These are phyloP conservation scores for Idaea biselata DNA, from an alignment of 2,888 invertebrate species.

Conservation along the genomic window DNA sequence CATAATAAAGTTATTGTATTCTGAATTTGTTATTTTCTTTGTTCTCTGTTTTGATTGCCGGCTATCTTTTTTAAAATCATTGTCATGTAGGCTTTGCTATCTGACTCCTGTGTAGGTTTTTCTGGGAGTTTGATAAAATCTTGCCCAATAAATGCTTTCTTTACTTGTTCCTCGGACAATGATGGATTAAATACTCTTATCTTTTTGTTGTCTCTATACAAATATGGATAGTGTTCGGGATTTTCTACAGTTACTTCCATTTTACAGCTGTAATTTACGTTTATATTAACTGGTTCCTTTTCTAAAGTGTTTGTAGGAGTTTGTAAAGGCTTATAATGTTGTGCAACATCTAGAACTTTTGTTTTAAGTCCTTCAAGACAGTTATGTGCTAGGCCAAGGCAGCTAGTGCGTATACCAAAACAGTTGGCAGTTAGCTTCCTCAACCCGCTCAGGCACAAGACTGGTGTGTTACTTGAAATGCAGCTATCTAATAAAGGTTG, in stretches of 20 bases:
- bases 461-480: constrained; percentile 44
- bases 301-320: constrained; percentile 14
- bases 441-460: constrained; percentile 61
- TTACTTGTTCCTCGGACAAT: constrained; percentile 22
- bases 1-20: constrained; percentile 36
- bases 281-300: constrained; percentile 24
- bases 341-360: constrained; percentile 42
- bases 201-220: constrained; percentile 59
- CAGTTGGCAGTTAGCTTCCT: constrained; percentile 40
- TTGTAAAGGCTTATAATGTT: constrained; percentile 30
- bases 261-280: constrained; percentile 10
- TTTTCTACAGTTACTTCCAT: constrained; percentile 3
- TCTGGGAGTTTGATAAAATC: constrained; percentile 56
- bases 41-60: constrained; percentile 64
- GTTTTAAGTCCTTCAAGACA: constrained; percentile 39
- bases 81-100: constrained; percentile 53
- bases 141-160: constrained; percentile 53
- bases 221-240: constrained; percentile 39
- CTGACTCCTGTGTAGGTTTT: constrained; percentile 30
- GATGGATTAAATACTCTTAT: constrained; percentile 59
- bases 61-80: constrained; percentile 66
- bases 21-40: constrained; percentile 47
- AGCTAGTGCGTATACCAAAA: constrained; percentile 69
- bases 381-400: constrained; percentile 57
- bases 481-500: constrained; percentile 65